Base-by-base conservation (phyloP, 1,140 invertebrate species). In the Ips nitidus region DNA sequence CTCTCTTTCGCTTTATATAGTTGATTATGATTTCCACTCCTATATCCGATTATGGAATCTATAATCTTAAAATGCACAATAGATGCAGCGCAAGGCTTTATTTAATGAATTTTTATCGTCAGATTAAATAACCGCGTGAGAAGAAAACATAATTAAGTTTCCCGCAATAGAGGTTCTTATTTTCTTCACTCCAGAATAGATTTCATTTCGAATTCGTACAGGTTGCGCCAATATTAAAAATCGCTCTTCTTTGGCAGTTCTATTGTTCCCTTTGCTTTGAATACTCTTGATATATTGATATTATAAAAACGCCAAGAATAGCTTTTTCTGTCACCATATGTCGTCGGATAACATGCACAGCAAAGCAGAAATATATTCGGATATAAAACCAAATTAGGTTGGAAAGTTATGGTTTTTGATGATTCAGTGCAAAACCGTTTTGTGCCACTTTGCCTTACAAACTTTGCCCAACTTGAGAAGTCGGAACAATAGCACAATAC, bases 371-470 rank as follows among this genome's bases (percentile, higher is more conserved):
- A 68, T 60, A 60, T 53, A 57, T 66, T 50, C 65, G 50, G 43
- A 68, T 68, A 68, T 68, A 68, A 68, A 68, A 68, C 66, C 66
- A 68, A 68, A 68, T 68, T 68, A 68, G 66, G 66, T 68, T 60
- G 8, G 58, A 53, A 68, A 68, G 66, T 68, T 68, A 68, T 60
- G 58, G 66, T 68, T 68, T 68, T 68, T 68, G 66, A 68, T 61
- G 66, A 68, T 68, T 68, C 66, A 53, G 66, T 60, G 56, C 66
- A 60, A 68, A 68, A 41, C 41, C 57, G 45, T 66, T 66, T 61
- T 59, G 66, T 66, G 56, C 64, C 53, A 66, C 58, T 22, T 66
- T 61, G 58, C 42, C 58, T 68, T 60, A 60, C 47, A 61, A 68
- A 68, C 66, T 68, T 68, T 47, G 7, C 39, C 58, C 60, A 68